Conservation (phyloP, 2,113 vertebrate genomes). For the Cavia aperea region DNA sequence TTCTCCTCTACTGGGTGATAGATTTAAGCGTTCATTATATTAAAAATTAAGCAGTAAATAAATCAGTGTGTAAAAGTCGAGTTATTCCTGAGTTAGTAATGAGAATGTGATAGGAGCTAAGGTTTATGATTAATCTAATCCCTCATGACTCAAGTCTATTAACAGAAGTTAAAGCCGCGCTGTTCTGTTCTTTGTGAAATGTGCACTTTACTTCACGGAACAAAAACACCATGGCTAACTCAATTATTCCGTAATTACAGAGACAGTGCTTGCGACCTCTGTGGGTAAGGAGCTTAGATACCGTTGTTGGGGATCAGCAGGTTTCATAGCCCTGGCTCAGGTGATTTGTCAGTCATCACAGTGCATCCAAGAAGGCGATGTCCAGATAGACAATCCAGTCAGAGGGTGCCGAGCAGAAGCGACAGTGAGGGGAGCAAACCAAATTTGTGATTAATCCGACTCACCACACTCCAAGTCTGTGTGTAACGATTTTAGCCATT, state of each 20-base stretch:
- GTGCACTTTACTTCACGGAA: neutral
- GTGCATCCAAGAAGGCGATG: neutral
- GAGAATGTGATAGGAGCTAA: neutral
- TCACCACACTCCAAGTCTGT: neutral
- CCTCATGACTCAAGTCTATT: neutral
- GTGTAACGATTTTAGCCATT: neutral
- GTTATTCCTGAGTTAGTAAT: conserved; percentile 14
- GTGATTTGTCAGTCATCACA: neutral
- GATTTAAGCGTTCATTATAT: neutral
- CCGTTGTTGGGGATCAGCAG: too few species aligned
- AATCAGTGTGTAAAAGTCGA: neutral
- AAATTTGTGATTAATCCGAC: neutral
- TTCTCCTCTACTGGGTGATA: neutral
- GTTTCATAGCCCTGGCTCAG: neutral
- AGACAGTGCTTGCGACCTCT: neutral
- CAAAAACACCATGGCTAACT: neutral
- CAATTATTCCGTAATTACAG: neutral
- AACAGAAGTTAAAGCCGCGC: neutral
- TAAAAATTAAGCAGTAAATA: conserved; percentile 31
- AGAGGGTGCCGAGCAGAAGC: neutral
- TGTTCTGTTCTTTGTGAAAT: neutral
- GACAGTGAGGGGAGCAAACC: accelerated
- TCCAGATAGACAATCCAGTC: neutral
- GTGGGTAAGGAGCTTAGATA: neutral
- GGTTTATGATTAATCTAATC: neutral